Evolutionary conservation across 2,888 invertebrate species (phyloP).

Genomic region (Andricus curvator): DNA sequence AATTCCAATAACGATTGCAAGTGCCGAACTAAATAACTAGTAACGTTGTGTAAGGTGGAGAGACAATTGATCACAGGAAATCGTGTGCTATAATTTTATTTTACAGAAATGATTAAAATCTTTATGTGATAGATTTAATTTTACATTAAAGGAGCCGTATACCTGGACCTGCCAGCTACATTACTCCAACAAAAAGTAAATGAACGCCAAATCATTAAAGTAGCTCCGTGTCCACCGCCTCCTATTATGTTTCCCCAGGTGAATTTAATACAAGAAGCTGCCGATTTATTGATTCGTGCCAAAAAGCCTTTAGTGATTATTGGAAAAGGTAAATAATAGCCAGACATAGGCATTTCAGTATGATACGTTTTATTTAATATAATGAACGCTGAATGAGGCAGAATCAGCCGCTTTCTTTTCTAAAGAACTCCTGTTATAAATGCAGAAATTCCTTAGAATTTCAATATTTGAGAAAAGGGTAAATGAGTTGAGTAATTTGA

Average conservation of each 20-base stretch:
- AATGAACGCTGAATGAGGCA: no score
- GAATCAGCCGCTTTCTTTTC: no score
- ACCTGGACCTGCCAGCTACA: constrained; percentile 95
- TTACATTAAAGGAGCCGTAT: constrained; percentile 81
- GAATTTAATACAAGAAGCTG: constrained; percentile 84
- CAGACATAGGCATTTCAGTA: no score
- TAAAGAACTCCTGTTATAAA: no score
- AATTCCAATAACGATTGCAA: no score
- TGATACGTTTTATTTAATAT: no score
- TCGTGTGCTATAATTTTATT: no score
- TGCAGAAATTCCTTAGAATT: no score
- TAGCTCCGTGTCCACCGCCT: constrained; percentile 80
- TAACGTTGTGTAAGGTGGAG: no score
- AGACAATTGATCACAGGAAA: neutral
- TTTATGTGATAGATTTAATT: constrained; percentile 1
- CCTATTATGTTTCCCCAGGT: constrained; percentile 86
- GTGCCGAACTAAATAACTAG: no score
- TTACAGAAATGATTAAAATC: neutral
- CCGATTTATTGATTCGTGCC: constrained; percentile 84
- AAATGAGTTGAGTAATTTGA: no score
- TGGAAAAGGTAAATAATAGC: constrained; percentile 84
- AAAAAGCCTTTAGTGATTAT: constrained; percentile 92
- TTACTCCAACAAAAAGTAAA: constrained; percentile 81
- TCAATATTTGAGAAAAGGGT: no score
- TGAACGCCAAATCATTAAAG: constrained; percentile 67